Conservation (phyloP, 2,888 invertebrate species). For the Hermaeophaga mercurialis region DNA sequence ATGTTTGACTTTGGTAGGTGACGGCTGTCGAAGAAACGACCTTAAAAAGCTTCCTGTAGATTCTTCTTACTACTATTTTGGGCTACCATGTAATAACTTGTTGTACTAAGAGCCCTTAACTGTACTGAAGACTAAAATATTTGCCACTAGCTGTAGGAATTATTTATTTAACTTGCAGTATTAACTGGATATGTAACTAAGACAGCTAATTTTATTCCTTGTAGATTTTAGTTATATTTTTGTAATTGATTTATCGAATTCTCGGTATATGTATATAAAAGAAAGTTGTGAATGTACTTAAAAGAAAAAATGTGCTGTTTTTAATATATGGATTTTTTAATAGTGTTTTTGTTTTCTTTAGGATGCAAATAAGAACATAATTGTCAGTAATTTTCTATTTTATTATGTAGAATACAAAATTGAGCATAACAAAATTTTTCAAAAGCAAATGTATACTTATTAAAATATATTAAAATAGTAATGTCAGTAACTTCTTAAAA, state of each 20-base stretch:
- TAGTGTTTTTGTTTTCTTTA: background rate
- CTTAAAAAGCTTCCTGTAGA: no score
- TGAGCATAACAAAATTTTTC: constrained; percentile 10
- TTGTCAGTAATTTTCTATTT: background rate
- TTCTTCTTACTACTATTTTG: no score
- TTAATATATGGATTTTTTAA: constrained; percentile 21
- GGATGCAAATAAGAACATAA: no score
- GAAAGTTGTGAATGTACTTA: constrained; percentile 30
- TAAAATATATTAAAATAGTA: constrained; percentile 22
- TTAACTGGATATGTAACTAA: constrained; percentile 32
- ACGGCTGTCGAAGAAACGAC: no score
- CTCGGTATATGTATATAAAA: constrained; percentile 27
- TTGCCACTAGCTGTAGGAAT: constrained; percentile 36
- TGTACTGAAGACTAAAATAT: constrained; percentile 29
- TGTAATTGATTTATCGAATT: constrained; percentile 21
- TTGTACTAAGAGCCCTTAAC: background rate
- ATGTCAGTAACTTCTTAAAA: constrained; percentile 19
- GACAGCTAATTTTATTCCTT: constrained; percentile 29
- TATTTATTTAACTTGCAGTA: constrained; percentile 38
- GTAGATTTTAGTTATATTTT: constrained; percentile 29
- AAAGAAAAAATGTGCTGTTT: constrained; percentile 18
- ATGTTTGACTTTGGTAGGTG: no score
- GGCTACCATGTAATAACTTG: background rate
- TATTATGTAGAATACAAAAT: constrained; percentile 12
- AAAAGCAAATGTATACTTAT: constrained; percentile 11